Evolutionary conservation across 2,797 vertebrate genomes (phyloP), one percentile per base, ranked within the genome.

Genomic region (Darevskia nairensis): DNA sequence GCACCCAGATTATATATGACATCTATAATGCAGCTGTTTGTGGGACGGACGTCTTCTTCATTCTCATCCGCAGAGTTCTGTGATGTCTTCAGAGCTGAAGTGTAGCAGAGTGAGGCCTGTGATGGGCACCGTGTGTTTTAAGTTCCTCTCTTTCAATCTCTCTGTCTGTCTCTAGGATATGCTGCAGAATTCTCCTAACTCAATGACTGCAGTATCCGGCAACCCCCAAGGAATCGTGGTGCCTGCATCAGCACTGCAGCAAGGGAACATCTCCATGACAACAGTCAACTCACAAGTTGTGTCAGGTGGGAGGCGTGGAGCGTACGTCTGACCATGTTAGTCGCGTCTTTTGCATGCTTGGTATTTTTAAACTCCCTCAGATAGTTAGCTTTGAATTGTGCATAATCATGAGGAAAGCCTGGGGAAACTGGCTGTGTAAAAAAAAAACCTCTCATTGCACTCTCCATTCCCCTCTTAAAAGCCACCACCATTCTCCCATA

Each of bases 181-280:
- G 96, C 97, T 99, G 96, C 98, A 98, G 97, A 98, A 97, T 96
- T 98, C 98, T 41, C 98, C 99, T 27, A 97, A 97, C n/a, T 98
- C 98, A 69, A 96, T 99, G 97, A 98, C 98, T 15, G 98, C 98
- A 23, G 94, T 99, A 90, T 98, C 98, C 96, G 97, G 97, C 96
- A 98, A 98, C 50, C 96, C 98, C n/a, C 97, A 98, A 19, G 98
- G 98, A 94, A 98, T 99, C 80, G 98, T 98, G 95, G 97, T 99
- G 95, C 97, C 98, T 1, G 96, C 98, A 11, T 97, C 98, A 86
- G 92, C 98, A 0, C 97, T 99, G 92, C 98, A 98, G 44, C 98
- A 98, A 0, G 97, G 97, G 91, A 98, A 96, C 95, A 96, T 99
- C 94, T 95, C 98, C 97, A 99, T 99, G 98, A 98, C 98, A 84